Evolutionary conservation across 2,888 invertebrate genomes (phyloP).

Genomic region (Sipha maydis): DNA sequence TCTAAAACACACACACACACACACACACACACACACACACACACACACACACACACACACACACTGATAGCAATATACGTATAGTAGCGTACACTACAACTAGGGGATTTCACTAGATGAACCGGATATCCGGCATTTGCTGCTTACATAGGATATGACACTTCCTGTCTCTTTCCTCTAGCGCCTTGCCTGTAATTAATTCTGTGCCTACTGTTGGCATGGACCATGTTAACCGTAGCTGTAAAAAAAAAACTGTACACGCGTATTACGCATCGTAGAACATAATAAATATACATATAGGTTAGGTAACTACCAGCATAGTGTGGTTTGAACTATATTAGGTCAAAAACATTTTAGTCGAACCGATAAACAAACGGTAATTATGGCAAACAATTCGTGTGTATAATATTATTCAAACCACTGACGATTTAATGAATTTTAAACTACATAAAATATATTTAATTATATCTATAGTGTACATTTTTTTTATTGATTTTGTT

Average conservation of each 20-base stretch:
- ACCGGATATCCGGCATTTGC: conserved; percentile 61
- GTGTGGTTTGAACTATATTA: background rate
- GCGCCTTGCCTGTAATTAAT: conserved; percentile 61
- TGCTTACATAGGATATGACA: conserved; percentile 58
- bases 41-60: background rate
- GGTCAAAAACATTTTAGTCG: conserved; percentile 19
- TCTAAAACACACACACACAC: background rate
- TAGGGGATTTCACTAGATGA: conserved; percentile 56
- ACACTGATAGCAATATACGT: background rate
- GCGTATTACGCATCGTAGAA: conserved; percentile 54
- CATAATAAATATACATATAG: conserved; percentile 16
- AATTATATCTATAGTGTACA: too few relatives aligned
- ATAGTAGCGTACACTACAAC: conserved; percentile 29
- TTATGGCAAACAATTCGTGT: background rate
- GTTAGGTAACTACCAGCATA: background rate
- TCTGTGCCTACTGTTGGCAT: conserved; percentile 44
- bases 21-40: background rate
- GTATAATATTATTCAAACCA: background rate
- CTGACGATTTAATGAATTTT: too few relatives aligned
- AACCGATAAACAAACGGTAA: background rate
- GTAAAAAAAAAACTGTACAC: conserved; percentile 8
- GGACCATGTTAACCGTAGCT: conserved; percentile 36
- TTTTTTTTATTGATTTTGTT: background rate
- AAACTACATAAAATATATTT: too few relatives aligned
- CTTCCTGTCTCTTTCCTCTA: conserved; percentile 59